These are phyloP conservation scores for Falco peregrinus DNA, from an alignment of 2,797 vertebrate genomes.

Conservation along the genomic window DNA sequence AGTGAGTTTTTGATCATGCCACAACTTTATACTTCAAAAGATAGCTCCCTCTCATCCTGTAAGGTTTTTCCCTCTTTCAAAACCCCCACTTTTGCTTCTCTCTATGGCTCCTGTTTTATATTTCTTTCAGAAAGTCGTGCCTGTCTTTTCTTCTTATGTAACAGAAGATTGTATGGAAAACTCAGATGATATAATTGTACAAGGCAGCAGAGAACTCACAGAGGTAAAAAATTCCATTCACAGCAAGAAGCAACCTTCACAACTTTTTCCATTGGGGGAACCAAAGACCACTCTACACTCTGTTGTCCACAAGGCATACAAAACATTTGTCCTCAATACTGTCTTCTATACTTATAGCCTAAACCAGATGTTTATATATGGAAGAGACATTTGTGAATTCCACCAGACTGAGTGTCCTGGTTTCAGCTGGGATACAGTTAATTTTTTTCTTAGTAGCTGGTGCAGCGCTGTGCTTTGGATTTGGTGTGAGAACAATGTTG, in stretches of 20 bases:
- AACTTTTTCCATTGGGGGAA: not conserved
- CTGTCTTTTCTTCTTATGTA: not conserved
- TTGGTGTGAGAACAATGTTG: too few relatives aligned
- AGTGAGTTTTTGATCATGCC: slow-evolving; percentile 8
- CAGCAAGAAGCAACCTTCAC: not conserved
- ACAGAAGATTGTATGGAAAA: not conserved
- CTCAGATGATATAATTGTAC: not conserved
- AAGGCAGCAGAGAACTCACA: not conserved
- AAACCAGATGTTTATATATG: not conserved
- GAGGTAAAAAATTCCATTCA: not conserved
- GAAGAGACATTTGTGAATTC: not conserved
- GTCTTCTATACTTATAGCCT: not conserved
- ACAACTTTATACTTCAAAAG: slow-evolving; percentile 17
- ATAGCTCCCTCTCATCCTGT: not conserved
- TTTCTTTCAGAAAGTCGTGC: not conserved
- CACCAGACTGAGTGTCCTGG: too few relatives aligned
- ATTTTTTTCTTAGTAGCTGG: too few relatives aligned
- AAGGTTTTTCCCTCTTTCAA: not conserved
- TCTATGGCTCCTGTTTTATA: not conserved
- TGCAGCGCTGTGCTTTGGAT: too few relatives aligned
- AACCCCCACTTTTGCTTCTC: not conserved
- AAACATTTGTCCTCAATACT: not conserved
- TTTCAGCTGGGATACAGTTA: too few relatives aligned
- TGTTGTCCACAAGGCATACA: not conserved
- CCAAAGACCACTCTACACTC: not conserved